Conservation (phyloP, 2,888 invertebrate species). For the Exephanes ischioxanthus region DNA sequence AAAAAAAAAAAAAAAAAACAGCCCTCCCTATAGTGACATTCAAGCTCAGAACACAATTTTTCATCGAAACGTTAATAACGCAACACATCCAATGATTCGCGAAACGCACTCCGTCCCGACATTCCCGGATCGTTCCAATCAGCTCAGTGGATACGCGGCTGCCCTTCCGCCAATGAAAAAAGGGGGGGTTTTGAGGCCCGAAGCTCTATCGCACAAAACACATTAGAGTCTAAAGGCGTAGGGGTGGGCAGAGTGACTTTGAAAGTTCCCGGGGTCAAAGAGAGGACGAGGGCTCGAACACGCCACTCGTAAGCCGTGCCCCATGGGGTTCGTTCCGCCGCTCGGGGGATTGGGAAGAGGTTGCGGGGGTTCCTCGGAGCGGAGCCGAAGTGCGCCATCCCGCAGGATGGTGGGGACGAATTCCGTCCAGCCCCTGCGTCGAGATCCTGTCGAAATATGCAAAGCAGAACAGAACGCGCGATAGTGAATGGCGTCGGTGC, state of each 20-base stretch:
- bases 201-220: constrained; percentile 15
- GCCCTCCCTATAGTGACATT: not conserved
- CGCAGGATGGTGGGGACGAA: constrained; percentile 50
- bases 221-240: constrained; percentile 33
- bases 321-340: constrained; percentile 56
- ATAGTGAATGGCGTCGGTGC: constrained; percentile 49
- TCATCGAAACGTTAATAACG: constrained; percentile 25
- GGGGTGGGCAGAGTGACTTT: constrained; percentile 54
- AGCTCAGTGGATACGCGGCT: constrained; percentile 10
- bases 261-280: constrained; percentile 63
- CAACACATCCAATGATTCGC: not conserved
- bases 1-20: not conserved
- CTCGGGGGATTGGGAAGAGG: constrained; percentile 39
- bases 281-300: constrained; percentile 49
- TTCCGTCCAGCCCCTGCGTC: constrained; percentile 59
- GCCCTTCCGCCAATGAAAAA: too few relatives aligned
- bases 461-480: constrained; percentile 46
- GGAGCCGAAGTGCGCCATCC: constrained; percentile 14
- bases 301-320: constrained; percentile 69
- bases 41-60: not conserved
- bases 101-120: not conserved
- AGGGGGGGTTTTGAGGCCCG: too few relatives aligned
- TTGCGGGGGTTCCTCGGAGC: not conserved
- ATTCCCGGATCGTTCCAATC: constrained; percentile 41
- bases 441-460: constrained; percentile 59